phyloP scores from a whole-genome alignment of 2,888 invertebrate genomes.

The Drosophila melanosoma region DNA sequence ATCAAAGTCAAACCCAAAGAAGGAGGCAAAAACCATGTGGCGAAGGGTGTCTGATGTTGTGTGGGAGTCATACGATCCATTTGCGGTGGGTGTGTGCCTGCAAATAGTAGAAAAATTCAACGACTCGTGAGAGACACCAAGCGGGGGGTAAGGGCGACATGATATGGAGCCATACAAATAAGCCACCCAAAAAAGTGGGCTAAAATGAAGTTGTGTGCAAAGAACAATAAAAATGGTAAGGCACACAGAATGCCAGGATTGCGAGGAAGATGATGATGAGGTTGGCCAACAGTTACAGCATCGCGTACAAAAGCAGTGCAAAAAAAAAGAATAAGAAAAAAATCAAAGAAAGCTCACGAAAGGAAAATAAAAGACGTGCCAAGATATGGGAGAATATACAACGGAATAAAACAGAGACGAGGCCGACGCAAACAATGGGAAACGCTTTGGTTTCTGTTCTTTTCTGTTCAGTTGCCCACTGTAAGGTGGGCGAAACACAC shows the following conservation, averaged over 20 bases:
- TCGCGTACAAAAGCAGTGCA: slow-evolving; percentile 22
- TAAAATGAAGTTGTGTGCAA: slow-evolving; percentile 78
- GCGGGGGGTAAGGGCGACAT: not conserved
- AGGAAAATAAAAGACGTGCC: slow-evolving; percentile 71
- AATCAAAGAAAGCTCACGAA: slow-evolving; percentile 37
- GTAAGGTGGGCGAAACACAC: slow-evolving; percentile 28
- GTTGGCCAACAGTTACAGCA: slow-evolving; percentile 70
- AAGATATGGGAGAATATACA: slow-evolving; percentile 31
- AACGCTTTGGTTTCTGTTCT: slow-evolving; percentile 20
- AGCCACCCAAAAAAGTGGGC: slow-evolving; percentile 80
- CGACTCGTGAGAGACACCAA: slow-evolving; percentile 61
- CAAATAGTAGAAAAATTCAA: slow-evolving; percentile 75
- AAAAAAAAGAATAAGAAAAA: not conserved
- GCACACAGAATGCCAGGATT: slow-evolving; percentile 23
- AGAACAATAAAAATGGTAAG: slow-evolving; percentile 79
- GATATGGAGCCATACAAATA: slow-evolving; percentile 78
- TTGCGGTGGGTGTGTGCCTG: slow-evolving; percentile 66
- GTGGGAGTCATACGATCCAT: slow-evolving; percentile 12
- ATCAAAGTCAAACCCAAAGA: slow-evolving; percentile 80
- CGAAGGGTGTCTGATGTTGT: slow-evolving; percentile 18
- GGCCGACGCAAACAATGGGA: slow-evolving; percentile 41
- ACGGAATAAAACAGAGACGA: slow-evolving; percentile 30
- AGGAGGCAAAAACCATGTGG: slow-evolving; percentile 30
- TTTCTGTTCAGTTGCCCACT: slow-evolving; percentile 18
- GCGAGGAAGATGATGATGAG: slow-evolving; percentile 22